Evolutionary conservation across 2,113 vertebrate genomes (phyloP), one percentile per base, ranked within the genome.

Genomic region (Neomonachus schauinslandi): DNA sequence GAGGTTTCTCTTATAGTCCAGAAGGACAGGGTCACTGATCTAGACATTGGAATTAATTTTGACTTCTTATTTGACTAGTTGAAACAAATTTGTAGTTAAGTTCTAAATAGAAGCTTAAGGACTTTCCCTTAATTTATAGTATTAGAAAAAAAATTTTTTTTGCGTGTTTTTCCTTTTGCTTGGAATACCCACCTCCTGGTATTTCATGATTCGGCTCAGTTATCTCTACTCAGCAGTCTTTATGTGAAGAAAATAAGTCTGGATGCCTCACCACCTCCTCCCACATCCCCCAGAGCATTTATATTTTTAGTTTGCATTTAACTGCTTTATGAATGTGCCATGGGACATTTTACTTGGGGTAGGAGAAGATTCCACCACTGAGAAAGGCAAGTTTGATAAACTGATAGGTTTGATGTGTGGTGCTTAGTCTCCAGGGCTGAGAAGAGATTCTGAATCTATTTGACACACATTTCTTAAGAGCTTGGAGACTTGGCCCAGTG

Each of bases 201-300:
- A 72, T 82, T 90, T 95, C 39, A 79, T 49, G 82, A 88, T 53
- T 57, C 46, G 79, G 16, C 13, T 96, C 31, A 72, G 74, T 87
- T 61, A 24, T 67, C 55, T 83, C 65, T 53, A 65, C 42, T 82
- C 74, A 91, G 55, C 69, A 61, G 16, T 18, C 36, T 80, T 59
- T 46, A 82, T 19, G 13, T 61, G 36, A 84, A 89, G 76, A 85
- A 33, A 88, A 55, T 16, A 81, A 61, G 11, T 53, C 55, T 67
- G 13, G 7, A 12, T 39, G 14, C 26, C 57, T 61, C 2, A 31
- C 28, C 2, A 19, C 14, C 28, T 6, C 0, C 36, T 10, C 46
- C 2, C n/a, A 28, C 2, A 13, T 22, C 31, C 7, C 22, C 24
- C 16, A 11, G 14, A 87, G 46, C 31, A n/a, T 12, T 63, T 80